Evolutionary conservation across 2,888 invertebrate species (phyloP).

Genomic region (Caenorhabditis doughertyi): DNA sequence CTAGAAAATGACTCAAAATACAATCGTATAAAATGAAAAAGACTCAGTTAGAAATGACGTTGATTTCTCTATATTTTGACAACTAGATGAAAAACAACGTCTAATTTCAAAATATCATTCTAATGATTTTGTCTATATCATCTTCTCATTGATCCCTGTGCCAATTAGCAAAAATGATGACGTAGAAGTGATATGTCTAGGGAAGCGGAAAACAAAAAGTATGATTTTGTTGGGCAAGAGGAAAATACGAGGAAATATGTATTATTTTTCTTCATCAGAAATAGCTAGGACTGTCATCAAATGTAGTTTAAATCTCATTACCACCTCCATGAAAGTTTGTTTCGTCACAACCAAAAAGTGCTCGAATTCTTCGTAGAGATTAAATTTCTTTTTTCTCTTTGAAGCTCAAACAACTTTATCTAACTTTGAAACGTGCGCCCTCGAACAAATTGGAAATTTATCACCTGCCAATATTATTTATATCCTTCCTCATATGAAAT

Average conservation of each 20-base stretch:
- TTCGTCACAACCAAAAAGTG: slow-evolving; percentile 12
- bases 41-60: neutral
- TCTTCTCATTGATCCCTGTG: slow-evolving; percentile 1
- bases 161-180: slow-evolving; percentile 28
- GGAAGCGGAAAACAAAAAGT: slow-evolving; percentile 24
- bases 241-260: neutral
- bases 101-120: neutral
- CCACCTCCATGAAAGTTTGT: neutral
- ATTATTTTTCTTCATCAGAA: neutral
- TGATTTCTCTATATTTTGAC: neutral
- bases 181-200: slow-evolving; percentile 26
- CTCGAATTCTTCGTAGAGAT: slow-evolving; percentile 15
- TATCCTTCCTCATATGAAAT: neutral
- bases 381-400: slow-evolving; percentile 5
- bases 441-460: neutral
- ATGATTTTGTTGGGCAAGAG: slow-evolving; percentile 2
- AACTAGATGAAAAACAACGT: neutral
- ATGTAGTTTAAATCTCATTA: neutral
- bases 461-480: slow-evolving; percentile 20
- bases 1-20: neutral
- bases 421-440: neutral
- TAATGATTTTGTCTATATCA: slow-evolving; percentile 2
- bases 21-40: slow-evolving; percentile 4
- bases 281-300: neutral
- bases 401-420: slow-evolving; percentile 2